These are phyloP conservation scores for Drosophila lowei DNA, from an alignment of 1,140 invertebrate species.

Conservation along the genomic window DNA sequence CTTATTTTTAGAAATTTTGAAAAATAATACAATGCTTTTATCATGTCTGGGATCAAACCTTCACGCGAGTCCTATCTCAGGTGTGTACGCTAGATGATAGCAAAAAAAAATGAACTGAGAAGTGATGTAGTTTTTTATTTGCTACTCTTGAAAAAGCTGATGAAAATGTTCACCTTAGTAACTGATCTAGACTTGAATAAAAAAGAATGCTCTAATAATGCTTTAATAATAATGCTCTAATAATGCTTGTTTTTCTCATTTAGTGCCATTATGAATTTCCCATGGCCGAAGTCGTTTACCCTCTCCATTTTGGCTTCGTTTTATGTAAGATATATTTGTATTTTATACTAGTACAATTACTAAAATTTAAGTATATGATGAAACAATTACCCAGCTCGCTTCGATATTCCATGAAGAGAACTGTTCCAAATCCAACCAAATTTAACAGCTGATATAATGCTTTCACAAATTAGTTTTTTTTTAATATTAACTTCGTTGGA, in stretches of 20 bases:
- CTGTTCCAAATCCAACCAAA: conserved; percentile 66
- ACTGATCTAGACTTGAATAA: conserved; percentile 12
- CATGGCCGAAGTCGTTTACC: not conserved
- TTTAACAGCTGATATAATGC: conserved; percentile 33
- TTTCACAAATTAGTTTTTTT: not conserved
- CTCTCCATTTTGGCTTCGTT: not conserved
- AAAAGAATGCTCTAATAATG: not conserved
- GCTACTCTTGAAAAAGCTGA: conserved; percentile 28
- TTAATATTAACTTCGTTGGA: too few species aligned
- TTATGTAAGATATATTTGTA: too few species aligned
- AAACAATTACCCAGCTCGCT: conserved; percentile 76
- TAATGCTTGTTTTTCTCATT: too few species aligned
- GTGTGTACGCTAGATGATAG: too few species aligned
- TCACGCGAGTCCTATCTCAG: not conserved
- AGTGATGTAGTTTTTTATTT: conserved; percentile 9
- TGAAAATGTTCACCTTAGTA: conserved; percentile 5
- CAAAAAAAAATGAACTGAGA: not conserved
- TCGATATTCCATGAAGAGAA: conserved; percentile 70
- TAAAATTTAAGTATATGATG: conserved; percentile 38
- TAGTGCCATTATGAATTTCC: too few species aligned
- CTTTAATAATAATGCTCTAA: not conserved
- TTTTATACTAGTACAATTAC: not conserved
- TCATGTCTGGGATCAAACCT: too few species aligned
- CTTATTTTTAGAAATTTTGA: too few species aligned
- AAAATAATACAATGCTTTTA: too few species aligned